Conservation (phyloP, 1,140 invertebrate species). For the Neodiprion lecontei region DNA sequence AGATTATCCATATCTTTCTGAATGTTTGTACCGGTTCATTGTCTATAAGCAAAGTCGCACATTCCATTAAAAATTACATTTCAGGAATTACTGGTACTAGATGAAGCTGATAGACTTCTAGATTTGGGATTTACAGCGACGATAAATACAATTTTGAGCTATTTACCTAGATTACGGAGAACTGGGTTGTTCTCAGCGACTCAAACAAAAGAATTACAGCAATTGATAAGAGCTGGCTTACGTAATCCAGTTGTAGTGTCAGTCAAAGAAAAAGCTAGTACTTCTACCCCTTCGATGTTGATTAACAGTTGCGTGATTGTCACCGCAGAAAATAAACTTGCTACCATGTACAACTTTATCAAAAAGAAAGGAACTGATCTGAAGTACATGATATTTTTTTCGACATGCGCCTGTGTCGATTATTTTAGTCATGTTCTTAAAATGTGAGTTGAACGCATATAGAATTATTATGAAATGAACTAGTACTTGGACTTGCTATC, state of each 20-base stretch:
- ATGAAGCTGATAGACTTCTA: conserved; percentile 95
- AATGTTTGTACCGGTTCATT: too few relatives aligned
- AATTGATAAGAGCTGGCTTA: conserved; percentile 91
- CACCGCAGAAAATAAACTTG: conserved; percentile 78
- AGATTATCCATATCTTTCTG: conserved; percentile 13
- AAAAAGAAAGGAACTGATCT: conserved; percentile 62
- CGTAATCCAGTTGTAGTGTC: conserved; percentile 92
- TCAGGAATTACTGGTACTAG: conserved; percentile 91
- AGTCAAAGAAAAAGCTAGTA: conserved; percentile 85
- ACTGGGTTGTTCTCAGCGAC: conserved; percentile 99
- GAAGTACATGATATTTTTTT: conserved; percentile 94
- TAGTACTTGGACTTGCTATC: too few relatives aligned
- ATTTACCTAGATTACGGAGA: conserved; percentile 89
- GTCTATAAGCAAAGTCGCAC: too few relatives aligned
- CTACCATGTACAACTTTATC: conserved; percentile 78
- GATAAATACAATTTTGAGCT: conserved; percentile 90
- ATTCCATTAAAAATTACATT: conserved; percentile 22
- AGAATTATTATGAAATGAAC: background rate
- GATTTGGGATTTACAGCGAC: conserved; percentile 90
- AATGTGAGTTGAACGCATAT: conserved; percentile 48
- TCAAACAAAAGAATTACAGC: conserved; percentile 93
- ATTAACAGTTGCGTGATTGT: conserved; percentile 88
- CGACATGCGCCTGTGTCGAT: conserved; percentile 95
- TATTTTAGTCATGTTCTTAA: conserved; percentile 86
- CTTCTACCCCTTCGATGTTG: conserved; percentile 82